These are phyloP conservation scores for Cephus runcator DNA, from an alignment of 2,888 invertebrate species.

Conservation along the genomic window DNA sequence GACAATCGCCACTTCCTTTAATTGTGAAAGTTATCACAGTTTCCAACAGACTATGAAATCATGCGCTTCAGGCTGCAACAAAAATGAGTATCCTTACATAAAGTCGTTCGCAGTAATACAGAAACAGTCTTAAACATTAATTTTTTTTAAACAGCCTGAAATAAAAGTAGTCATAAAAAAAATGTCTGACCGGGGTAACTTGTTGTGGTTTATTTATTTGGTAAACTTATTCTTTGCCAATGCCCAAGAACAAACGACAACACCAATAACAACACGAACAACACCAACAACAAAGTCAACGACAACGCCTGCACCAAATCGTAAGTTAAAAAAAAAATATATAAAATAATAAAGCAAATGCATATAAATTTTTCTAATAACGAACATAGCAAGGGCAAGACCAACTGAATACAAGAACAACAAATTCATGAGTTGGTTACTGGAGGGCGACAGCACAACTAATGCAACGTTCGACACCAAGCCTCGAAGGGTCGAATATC, in stretches of 20 bases:
- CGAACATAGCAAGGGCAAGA: not conserved
- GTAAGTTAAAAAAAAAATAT: not conserved
- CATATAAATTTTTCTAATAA: not conserved
- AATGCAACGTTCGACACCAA: not conserved
- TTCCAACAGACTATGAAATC: not conserved
- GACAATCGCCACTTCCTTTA: not conserved
- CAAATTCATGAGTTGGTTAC: not conserved
- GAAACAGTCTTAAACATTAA: not conserved
- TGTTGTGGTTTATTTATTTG: not conserved
- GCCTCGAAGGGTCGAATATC: constrained; percentile 29
- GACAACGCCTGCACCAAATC: not conserved
- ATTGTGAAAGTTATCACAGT: not conserved
- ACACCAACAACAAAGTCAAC: not conserved
- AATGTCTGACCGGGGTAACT: not conserved
- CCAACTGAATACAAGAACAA: too few relatives aligned
- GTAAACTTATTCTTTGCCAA: not conserved
- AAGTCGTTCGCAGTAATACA: not conserved
- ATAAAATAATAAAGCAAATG: not conserved
- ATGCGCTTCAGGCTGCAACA: not conserved
- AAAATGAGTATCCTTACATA: not conserved
- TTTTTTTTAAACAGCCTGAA: not conserved
- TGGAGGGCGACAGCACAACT: not conserved
- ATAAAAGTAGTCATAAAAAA: not conserved
- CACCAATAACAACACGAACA: not conserved
- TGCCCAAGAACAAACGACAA: not conserved